phyloP scores from a whole-genome alignment of 2,797 vertebrate species.

The Propithecus perrieri region DNA sequence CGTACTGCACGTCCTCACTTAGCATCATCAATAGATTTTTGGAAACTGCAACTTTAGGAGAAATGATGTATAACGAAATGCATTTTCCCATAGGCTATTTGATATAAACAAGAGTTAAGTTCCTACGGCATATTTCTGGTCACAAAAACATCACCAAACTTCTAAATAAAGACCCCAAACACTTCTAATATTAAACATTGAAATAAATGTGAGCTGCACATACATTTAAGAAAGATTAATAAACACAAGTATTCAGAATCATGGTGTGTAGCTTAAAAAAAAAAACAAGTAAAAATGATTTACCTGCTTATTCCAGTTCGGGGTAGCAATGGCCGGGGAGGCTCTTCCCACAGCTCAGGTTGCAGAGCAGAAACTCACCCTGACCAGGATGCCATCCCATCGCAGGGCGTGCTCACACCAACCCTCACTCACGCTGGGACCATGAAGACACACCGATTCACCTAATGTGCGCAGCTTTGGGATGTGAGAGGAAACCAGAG shows the following conservation, averaged over 20 bases:
- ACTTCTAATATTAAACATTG: not conserved
- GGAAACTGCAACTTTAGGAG: not conserved
- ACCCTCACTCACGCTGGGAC: not conserved
- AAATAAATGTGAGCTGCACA: not conserved
- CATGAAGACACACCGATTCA: no score
- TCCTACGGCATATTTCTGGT: not conserved
- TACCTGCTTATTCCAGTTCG: not conserved
- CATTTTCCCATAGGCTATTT: not conserved
- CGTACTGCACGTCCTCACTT: not conserved
- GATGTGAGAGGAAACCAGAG: not conserved
- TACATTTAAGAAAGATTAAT: not conserved
- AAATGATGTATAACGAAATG: not conserved
- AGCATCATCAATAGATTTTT: not conserved
- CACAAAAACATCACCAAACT: not conserved
- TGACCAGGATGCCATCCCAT: not conserved
- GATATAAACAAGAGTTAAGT: not conserved
- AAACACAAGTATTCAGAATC: not conserved
- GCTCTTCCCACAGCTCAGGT: not conserved
- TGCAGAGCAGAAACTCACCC: not conserved
- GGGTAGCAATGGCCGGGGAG: not conserved
- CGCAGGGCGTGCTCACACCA: rapidly evolving
- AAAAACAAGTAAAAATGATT: not conserved
- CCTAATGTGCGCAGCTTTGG: no score
- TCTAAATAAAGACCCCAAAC: not conserved
- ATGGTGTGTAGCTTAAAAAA: not conserved